These are phyloP conservation scores for Mactromeris polynyma DNA, from an alignment of 2,888 invertebrate genomes.

Conservation along the genomic window DNA sequence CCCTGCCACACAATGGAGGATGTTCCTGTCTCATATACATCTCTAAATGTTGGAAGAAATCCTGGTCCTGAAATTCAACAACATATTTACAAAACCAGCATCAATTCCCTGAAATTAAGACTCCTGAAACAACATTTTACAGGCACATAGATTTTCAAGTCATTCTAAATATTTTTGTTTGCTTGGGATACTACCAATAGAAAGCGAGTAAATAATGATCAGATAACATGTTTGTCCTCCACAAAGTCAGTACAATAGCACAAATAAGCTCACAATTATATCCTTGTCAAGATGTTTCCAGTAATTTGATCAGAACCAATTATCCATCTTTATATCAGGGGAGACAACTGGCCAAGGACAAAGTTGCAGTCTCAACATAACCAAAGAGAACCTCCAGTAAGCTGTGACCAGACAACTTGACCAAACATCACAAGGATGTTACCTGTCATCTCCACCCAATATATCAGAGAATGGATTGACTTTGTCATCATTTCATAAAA, in stretches of 20 bases:
- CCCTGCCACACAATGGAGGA: constrained; percentile 97
- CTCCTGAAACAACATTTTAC: no score
- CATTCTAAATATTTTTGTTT: no score
- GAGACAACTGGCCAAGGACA: constrained; percentile 50
- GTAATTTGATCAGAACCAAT: background rate
- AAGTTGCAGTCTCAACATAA: constrained; percentile 43
- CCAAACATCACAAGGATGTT: constrained; percentile 46
- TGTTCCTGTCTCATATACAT: constrained; percentile 99
- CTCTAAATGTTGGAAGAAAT: constrained; percentile 99
- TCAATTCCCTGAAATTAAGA: no score
- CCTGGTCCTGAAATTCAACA: constrained; percentile 92
- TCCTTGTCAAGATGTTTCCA: no score
- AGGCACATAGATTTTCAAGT: no score
- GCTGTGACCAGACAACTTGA: constrained; percentile 6
- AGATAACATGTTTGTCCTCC: no score
- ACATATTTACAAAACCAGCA: no score
- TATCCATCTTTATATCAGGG: constrained; percentile 49
- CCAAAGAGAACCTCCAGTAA: constrained; percentile 58
- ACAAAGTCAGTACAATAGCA: no score
- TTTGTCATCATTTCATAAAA: constrained; percentile 50
- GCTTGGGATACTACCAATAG: no score
- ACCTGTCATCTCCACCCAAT: constrained; percentile 43
- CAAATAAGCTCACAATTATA: no score
- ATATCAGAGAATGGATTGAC: constrained; percentile 68
- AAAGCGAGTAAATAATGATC: no score